phyloP scores from a whole-genome alignment of 1,140 invertebrate genomes.

The Drusus annulatus region DNA sequence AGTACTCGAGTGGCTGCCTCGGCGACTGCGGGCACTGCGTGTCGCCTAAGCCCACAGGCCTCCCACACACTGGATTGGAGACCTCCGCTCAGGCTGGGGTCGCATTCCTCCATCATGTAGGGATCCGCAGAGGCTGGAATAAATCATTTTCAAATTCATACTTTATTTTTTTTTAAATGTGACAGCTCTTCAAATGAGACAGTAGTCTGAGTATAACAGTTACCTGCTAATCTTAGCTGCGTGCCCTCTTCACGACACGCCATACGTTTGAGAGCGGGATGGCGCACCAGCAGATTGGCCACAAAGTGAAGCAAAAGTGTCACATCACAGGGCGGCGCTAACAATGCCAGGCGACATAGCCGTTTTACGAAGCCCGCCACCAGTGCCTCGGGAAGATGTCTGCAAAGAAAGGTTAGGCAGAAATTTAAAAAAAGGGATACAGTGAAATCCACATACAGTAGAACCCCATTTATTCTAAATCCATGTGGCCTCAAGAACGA shows the following conservation, averaged over 20 bases:
- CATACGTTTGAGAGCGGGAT: constrained; percentile 86
- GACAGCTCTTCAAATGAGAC: too few relatives aligned
- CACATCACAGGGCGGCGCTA: constrained; percentile 86
- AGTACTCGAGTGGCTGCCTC: constrained; percentile 41
- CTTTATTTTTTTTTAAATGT: too few relatives aligned
- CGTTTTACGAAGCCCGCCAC: constrained; percentile 96
- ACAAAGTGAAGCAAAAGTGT: constrained; percentile 87
- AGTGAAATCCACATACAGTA: too few relatives aligned
- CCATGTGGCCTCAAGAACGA: too few relatives aligned
- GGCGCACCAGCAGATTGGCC: constrained; percentile 88
- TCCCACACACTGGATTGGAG: constrained; percentile 94
- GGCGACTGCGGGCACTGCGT: constrained; percentile 76
- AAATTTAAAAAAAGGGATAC: constrained; percentile 43
- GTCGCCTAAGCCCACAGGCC: constrained; percentile 81
- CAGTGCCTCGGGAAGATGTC: constrained; percentile 91
- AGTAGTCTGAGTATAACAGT: not conserved
- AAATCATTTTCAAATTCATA: not conserved
- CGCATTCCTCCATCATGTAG: constrained; percentile 84
- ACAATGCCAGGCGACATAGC: constrained; percentile 84
- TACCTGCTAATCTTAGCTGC: constrained; percentile 16
- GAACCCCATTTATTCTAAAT: too few relatives aligned
- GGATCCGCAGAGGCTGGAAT: constrained; percentile 79
- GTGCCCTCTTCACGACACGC: constrained; percentile 74
- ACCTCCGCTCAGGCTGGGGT: constrained; percentile 85
- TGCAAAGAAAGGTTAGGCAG: constrained; percentile 64